Conservation (phyloP, 2,888 invertebrate genomes). For the Neoascia interrupta region DNA sequence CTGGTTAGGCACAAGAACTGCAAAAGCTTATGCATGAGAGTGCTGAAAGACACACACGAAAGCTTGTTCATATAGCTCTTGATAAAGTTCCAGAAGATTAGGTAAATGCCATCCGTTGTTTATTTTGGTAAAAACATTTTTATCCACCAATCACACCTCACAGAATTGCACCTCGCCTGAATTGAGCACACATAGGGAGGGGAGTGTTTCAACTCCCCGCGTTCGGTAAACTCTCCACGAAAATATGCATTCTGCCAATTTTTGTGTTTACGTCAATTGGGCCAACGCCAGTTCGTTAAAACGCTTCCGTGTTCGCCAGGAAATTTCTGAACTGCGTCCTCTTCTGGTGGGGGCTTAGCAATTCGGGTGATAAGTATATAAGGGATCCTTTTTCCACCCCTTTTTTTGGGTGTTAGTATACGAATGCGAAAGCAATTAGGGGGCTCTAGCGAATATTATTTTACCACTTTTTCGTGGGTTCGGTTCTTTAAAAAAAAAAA, state of each 20-base stretch:
- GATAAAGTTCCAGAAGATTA: conserved; percentile 55
- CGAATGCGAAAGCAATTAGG: conserved; percentile 34
- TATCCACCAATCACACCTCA: background rate
- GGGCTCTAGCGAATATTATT: conserved; percentile 21
- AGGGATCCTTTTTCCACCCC: background rate
- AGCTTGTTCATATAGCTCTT: conserved; percentile 30
- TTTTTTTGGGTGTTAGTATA: background rate
- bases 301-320: conserved; percentile 10
- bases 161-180: background rate
- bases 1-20: too few relatives aligned
- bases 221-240: conserved; percentile 1
- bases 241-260: conserved; percentile 61
- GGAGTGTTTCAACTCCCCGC: too few relatives aligned
- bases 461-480: conserved; percentile 15
- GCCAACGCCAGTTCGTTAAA: conserved; percentile 58
- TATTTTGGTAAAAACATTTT: background rate
- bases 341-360: conserved; percentile 9
- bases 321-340: conserved; percentile 3
- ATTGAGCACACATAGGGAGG: background rate
- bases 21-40: too few relatives aligned
- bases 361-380: conserved; percentile 29
- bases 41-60: too few relatives aligned
- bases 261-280: conserved; percentile 68
- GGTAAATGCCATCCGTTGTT: conserved; percentile 18
- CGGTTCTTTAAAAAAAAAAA: background rate